Evolutionary conservation across 2,113 vertebrate genomes (phyloP), one percentile per base, ranked within the genome.

Genomic region (Trachemys scripta): DNA sequence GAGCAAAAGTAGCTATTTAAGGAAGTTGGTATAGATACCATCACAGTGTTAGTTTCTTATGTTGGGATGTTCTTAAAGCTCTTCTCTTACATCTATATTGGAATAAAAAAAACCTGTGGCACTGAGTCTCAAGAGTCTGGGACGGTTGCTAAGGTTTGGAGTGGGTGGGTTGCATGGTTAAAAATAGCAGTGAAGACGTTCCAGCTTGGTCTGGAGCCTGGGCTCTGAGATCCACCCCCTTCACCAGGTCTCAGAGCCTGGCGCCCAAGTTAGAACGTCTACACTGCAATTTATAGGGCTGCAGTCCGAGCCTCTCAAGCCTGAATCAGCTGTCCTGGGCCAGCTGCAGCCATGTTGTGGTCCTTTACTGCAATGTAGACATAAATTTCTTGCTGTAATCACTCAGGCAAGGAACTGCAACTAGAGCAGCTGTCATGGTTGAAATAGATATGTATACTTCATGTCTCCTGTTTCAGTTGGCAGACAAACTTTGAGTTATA

Each of bases 1-100:
- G 84, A 88, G 78, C 90, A 95, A 97, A 94, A 95, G 57, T 79
- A 92, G 1, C 24, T 16, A n/a, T 56, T 53, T 88, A 88, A 85
- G 80, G 89, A 96, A 95, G 90, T 86, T 80, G 0, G 50, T 97
- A 90, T 87, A 91, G 89, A 96, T 96, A 84, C 88, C 94, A 84
- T 78, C 47, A 3, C 0, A 1, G 85, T 87, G 81, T 91, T 0
- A 1, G 75, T 93, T 90, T 93, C 87, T 93, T 49, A 1, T 3
- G 51, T 95, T 94, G 90, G 92, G 87, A 51, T 79, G 85, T 87
- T 93, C 31, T 69, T 94, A 3, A 16, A 90, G 92, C 95, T 94
- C 87, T 81, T 59, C 84, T 89, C 82, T 59, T 62, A 16, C 11
- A 62, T 62, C 59, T 69, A 8, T 35, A 17, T 65, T 69, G 35